Percentiles rank a stretch among this genome's conserved stretches.
Evolutionary conservation across 2,797 vertebrate species (phyloP).

Genomic region (Betta splendens): DNA sequence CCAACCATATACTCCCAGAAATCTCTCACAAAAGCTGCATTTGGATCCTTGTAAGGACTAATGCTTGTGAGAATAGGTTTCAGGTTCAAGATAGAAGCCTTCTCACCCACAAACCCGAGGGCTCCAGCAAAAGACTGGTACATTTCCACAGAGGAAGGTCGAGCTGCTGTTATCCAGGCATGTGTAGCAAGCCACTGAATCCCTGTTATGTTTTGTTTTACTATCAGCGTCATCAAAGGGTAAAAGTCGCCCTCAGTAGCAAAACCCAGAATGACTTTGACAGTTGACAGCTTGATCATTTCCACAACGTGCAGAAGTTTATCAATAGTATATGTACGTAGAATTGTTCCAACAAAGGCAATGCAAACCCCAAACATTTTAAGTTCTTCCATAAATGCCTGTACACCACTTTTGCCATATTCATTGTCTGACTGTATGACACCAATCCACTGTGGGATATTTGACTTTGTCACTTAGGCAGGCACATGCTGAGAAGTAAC

Average conservation of each 20-base stretch:
- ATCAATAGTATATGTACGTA: conserved; percentile 62
- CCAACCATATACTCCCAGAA: conserved; percentile 79
- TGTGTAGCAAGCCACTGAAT: conserved; percentile 85
- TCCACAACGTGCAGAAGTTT: conserved; percentile 75
- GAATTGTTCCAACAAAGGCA: conserved; percentile 79
- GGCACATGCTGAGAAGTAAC: conserved; percentile 85
- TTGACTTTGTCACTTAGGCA: too few relatives aligned
- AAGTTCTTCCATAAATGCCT: conserved; percentile 79
- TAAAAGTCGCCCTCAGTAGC: conserved; percentile 76
- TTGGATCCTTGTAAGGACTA: conserved; percentile 60
- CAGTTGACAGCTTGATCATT: conserved; percentile 75
- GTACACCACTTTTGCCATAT: conserved; percentile 78
- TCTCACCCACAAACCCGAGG: conserved; percentile 78
- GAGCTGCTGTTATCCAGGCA: conserved; percentile 81
- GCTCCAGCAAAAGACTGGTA: conserved; percentile 77
- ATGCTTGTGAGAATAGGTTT: conserved; percentile 70
- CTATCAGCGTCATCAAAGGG: conserved; percentile 78
- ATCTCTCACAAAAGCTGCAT: conserved; percentile 68
- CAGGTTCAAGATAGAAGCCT: conserved; percentile 77
- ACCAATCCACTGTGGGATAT: conserved; percentile 75
- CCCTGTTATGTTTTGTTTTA: conserved; percentile 80
- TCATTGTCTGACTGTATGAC: conserved; percentile 81
- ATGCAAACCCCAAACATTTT: conserved; percentile 76
- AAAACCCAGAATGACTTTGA: conserved; percentile 82
- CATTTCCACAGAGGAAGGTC: conserved; percentile 74